Evolutionary conservation across 1,140 invertebrate genomes (phyloP).

Genomic region (Tenebrio molitor): DNA sequence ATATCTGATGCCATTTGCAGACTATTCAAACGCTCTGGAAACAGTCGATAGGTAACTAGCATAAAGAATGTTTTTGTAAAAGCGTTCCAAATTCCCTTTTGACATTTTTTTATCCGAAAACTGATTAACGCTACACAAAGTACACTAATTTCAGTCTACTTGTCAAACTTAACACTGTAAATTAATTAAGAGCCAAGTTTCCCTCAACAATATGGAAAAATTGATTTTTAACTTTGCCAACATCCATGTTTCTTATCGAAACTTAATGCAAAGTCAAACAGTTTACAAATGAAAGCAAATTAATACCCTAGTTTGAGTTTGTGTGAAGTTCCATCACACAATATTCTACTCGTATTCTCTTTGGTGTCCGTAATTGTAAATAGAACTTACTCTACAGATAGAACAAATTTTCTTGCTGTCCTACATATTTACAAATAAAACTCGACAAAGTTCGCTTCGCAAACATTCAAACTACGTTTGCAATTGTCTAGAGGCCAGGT

Average conservation of each 20-base stretch:
- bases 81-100: no score
- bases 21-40: no score
- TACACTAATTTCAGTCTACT: no score
- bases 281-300: constrained; percentile 19
- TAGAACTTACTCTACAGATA: background rate
- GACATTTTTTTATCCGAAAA: no score
- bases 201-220: background rate
- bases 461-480: background rate
- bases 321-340: constrained; percentile 18
- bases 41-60: no score
- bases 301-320: constrained; percentile 3
- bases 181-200: constrained; percentile 8
- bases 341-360: background rate
- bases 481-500: no score
- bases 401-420: background rate
- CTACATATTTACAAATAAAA: constrained; percentile 20
- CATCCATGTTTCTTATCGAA: constrained; percentile 11
- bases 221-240: background rate
- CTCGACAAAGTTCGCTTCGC: background rate
- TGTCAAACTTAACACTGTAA: no score
- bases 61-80: no score
- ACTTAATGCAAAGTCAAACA: constrained; percentile 19
- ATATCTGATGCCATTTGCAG: no score
- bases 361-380: background rate
- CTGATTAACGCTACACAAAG: no score